These are phyloP conservation scores for Cosmopolites sordidus DNA, from an alignment of 2,888 invertebrate genomes.

Conservation along the genomic window DNA sequence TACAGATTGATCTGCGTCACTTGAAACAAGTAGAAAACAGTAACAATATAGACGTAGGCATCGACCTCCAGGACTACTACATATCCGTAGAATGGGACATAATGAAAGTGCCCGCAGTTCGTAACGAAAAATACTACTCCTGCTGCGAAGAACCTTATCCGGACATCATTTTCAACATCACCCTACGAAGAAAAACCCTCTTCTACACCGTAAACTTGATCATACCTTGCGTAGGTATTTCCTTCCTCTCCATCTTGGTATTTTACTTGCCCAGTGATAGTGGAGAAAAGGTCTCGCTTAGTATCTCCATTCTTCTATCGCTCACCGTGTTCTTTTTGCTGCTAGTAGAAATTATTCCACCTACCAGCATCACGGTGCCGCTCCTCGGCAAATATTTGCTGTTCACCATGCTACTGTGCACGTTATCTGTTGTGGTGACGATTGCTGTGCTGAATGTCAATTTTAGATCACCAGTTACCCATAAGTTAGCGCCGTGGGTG, in stretches of 20 bases:
- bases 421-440: constrained; percentile 87
- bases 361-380: constrained; percentile 88
- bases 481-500: constrained; percentile 90
- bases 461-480: constrained; percentile 87
- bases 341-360: constrained; percentile 90
- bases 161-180: constrained; percentile 97
- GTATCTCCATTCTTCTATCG: constrained; percentile 89
- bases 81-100: constrained; percentile 99
- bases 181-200: constrained; percentile 87
- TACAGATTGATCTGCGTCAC: constrained; percentile 83
- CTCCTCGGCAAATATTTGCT: constrained; percentile 83
- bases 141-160: constrained; percentile 96
- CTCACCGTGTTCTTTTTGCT: constrained; percentile 92
- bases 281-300: constrained; percentile 95
- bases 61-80: constrained; percentile 90
- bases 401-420: constrained; percentile 93
- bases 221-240: constrained; percentile 95
- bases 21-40: constrained; percentile 82
- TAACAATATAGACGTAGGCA: constrained; percentile 83
- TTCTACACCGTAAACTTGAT: constrained; percentile 98
- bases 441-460: constrained; percentile 92
- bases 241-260: constrained; percentile 92
- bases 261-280: constrained; percentile 97
- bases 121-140: constrained; percentile 92
- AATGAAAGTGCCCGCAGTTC: constrained; percentile 84